Base-by-base conservation (phyloP, 2,888 invertebrate genomes). In the Halocaridina rubra region DNA sequence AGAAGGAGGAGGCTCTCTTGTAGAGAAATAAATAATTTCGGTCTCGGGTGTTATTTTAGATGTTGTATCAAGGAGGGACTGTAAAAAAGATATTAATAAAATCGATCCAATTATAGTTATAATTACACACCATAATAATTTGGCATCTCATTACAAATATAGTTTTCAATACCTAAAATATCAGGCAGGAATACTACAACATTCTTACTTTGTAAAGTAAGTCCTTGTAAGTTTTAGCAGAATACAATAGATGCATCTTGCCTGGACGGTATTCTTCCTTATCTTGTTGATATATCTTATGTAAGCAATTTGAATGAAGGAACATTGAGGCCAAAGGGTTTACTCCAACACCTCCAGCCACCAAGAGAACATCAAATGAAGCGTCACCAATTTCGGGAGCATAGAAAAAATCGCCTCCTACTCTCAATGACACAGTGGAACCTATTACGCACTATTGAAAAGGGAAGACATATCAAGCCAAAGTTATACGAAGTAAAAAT, bases 301-400 rank as follows among this genome's bases (percentile, higher is more conserved):
- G 80, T 19, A 90, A 69, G 80, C 90, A 89, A 24, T 88, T 84
- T 27, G 90, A 89, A 87, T 91, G 90, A 67, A 89, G 89, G 22
- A 90, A 64, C 79, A 92, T 92, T 32, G 91, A 91, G 57, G 89
- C 89, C 7, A 92, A 86, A 16, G 92, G 92, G 87, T 92, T 92
- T 29, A 92, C 91, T 8, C 92, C 92, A 13, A 92, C 91, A 1
- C 92, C 92, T 8, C 92, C 92, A 8, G 91, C 92, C 39, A 92
- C 88, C 24, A 92, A 89, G 33, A 92, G 87, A n/a, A 91, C 84
- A 67, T 90, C 89, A 2, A 86, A 78, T 3, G 86, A 80, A 4
- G 88, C 75, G 10, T 53, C 59, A 16, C 27, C 27, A 64, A 24
- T 10, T 10, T 80, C 69, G 19, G 80, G 30, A 2, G 69, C 67